phyloP scores from a whole-genome alignment of 2,888 invertebrate species.

The Emesis russula region DNA sequence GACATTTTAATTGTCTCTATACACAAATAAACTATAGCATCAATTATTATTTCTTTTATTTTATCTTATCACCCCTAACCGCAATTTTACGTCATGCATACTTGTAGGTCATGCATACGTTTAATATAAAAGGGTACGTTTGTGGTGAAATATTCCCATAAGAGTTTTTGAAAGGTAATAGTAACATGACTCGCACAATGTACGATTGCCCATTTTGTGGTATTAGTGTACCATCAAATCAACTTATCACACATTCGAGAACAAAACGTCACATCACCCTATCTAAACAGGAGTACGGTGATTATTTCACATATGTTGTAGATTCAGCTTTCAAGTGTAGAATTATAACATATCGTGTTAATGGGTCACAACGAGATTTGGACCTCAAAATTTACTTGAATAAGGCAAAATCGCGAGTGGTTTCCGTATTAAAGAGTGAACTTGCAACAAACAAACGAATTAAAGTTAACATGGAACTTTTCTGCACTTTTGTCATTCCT shows the following conservation, averaged over 20 bases:
- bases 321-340: background rate
- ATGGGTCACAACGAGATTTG: background rate
- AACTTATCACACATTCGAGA: slow-evolving; percentile 28
- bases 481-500: too few species aligned
- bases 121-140: too few species aligned
- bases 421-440: background rate
- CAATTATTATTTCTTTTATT: too few species aligned
- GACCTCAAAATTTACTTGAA: background rate
- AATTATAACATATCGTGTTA: background rate
- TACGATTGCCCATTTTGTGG: slow-evolving; percentile 17
- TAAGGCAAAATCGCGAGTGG: background rate
- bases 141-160: too few species aligned
- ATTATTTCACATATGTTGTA: slow-evolving; percentile 9
- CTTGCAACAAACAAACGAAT: too few species aligned
- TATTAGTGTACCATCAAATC: slow-evolving; percentile 27
- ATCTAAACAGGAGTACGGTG: background rate
- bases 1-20: too few species aligned
- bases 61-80: too few species aligned
- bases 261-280: slow-evolving; percentile 17
- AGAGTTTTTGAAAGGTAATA: too few species aligned
- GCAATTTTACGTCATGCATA: too few species aligned
- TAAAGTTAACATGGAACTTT: too few species aligned
- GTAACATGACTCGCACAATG: background rate
- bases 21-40: too few species aligned
- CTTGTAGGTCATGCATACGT: too few species aligned